A percentile compares a stretch with the other conserved stretches of the same genome.
phyloP scores from a whole-genome alignment of 2,113 vertebrate genomes.

The Amia ocellicauda region DNA sequence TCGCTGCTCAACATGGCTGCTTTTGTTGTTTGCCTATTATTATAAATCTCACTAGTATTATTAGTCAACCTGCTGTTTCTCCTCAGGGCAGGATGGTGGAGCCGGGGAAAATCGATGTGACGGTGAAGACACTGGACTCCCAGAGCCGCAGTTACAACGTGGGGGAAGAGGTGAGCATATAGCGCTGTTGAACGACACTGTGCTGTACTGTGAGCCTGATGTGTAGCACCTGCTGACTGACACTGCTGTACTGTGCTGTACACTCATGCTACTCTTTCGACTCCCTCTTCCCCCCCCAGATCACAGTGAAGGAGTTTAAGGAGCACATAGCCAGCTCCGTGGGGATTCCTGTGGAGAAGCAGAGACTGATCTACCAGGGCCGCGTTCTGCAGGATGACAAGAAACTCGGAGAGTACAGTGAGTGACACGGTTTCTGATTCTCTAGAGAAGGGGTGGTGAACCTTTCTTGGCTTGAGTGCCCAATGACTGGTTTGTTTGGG shows the following conservation, averaged over 20 bases:
- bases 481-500: no score
- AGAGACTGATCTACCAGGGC: slow-evolving; percentile 89
- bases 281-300: slow-evolving; percentile 45
- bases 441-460: no score
- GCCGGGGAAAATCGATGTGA: slow-evolving; percentile 73
- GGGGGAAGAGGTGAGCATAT: slow-evolving; percentile 70
- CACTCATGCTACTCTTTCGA: no score
- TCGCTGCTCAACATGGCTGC: slow-evolving; percentile 22
- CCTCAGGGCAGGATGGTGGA: slow-evolving; percentile 64
- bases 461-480: no score
- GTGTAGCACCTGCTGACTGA: not conserved
- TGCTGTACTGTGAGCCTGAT: not conserved
- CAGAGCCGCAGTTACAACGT: slow-evolving; percentile 86
- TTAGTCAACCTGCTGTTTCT: no score
- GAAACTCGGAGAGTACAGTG: slow-evolving; percentile 86
- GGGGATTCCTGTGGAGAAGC: slow-evolving; percentile 83
- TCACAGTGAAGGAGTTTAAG: slow-evolving; percentile 88
- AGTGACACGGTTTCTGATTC: slow-evolving; percentile 36
- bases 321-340: slow-evolving; percentile 83
- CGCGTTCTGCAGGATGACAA: slow-evolving; percentile 86
- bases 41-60: no score
- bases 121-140: slow-evolving; percentile 87
- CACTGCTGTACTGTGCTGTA: not conserved
- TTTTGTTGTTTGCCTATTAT: not conserved
- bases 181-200: not conserved